Conservation (phyloP, 1,140 invertebrate species). For the Ceratitis capitata region DNA sequence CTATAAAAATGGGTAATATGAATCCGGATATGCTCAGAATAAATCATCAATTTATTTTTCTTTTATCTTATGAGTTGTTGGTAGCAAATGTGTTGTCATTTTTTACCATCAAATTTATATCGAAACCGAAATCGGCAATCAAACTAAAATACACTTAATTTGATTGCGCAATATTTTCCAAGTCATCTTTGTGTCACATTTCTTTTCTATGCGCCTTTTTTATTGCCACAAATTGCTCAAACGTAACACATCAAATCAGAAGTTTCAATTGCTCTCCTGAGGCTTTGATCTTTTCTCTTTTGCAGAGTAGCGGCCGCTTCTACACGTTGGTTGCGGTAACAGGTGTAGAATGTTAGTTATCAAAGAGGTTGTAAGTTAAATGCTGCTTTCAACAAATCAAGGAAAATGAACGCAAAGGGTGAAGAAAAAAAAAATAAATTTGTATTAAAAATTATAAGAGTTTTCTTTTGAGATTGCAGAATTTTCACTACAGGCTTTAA, state of each 20-base stretch:
- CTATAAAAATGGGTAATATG: no score
- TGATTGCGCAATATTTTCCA: not conserved
- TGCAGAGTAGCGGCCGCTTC: not conserved
- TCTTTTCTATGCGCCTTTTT: not conserved
- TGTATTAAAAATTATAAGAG: not conserved
- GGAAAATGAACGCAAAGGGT: no score
- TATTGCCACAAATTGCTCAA: not conserved
- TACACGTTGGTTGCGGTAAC: not conserved
- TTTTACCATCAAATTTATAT: not conserved
- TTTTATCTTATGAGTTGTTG: no score
- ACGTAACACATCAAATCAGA: not conserved
- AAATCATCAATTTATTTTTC: no score
- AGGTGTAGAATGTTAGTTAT: not conserved
- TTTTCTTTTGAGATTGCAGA: not conserved
- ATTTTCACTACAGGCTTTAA: no score
- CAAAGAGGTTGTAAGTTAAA: not conserved
- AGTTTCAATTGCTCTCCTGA: not conserved
- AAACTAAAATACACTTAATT: not conserved
- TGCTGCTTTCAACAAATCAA: not conserved
- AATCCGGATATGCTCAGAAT: no score
- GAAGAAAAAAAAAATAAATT: not conserved
- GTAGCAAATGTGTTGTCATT: no score
- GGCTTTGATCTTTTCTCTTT: not conserved
- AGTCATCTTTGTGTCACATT: not conserved
- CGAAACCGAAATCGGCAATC: not conserved